Evolutionary conservation across 2,888 invertebrate species (phyloP), one percentile per base, ranked within the genome.

Genomic region (Calameuta idolon): DNA sequence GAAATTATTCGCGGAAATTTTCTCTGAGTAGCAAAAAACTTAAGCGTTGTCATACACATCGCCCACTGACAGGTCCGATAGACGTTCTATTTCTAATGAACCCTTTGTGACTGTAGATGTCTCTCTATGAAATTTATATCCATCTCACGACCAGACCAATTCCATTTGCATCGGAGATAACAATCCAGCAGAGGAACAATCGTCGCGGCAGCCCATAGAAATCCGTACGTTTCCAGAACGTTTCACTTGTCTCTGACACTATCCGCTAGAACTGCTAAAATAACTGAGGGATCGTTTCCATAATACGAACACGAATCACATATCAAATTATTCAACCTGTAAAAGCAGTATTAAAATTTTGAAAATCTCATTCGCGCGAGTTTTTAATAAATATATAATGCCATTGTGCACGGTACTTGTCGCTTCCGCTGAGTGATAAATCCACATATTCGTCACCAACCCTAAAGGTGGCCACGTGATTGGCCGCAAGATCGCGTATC

Each of bases 401-500:
- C 55, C 55, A 55, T 55, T 15, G 23, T 55, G 23, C 55, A 55
- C 55, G 55, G 2, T 55, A 23, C 9, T 55, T 55, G 5, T 23
- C 23, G 23, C 55, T 5, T 2, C 23, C 23, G 55, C 23, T 9
- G 23, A 55, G 23, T 23, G 23, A 55, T 55, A 23, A 55, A 55
- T 55, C 2, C 5, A 55, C 55, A 23, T 55, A 23, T 55, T 23
- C 23, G 55, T 55, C 55, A 55, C 55, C 55, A 23, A 55, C 23
- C 2, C 55, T 55, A 55, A 55, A 75, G 74, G 75, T 74, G 79
- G 75, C 82, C 69, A 40, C 75, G 55, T 75, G 75, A 75, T 75
- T 75, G 40, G 69, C 40, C 30, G 76, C 81, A 80, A 82, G 79
- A 80, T 84, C 83, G 81, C 80, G 78, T 69, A 80, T 80, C 87